Evolutionary conservation across 1,140 invertebrate species (phyloP), one percentile per base, ranked within the genome.

Genomic region (Conus ventricosus): DNA sequence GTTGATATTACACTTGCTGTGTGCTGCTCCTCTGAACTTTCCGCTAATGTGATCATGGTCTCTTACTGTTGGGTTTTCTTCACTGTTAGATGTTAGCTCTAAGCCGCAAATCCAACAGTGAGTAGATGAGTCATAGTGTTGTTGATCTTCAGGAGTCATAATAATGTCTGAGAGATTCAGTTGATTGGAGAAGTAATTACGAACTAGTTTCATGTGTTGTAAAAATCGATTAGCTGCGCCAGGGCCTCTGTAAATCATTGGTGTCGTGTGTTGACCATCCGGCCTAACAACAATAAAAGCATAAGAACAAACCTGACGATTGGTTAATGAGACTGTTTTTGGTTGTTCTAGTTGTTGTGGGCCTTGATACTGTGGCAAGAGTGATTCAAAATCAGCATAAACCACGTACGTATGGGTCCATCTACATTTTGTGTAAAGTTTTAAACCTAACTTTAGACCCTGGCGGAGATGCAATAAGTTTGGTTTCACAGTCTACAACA

Each of bases 21-120:
- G 83, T 23, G 67, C 91, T 23, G 91, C 88, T 1, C 89, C 90
- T 53, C 91, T 39, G 71, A 85, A 91, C 82, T 89, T 85, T 57
- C 60, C 60, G 60, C 60, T 63, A 20, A 63, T 63, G 60, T 63
- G 60, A 20, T 63, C 60, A 20, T 63, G 87, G 87, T 1, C 55
- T 88, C n/a, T 90, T 53, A 55, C 91, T 88, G 67, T 39, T 39
- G 55, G 75, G 67, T 91, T 88, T 25, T 91, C 88, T 57, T 80
- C 27, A 23, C 51, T 5, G 53, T 83, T 23, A 88, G 39, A 53
- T 76, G 53, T 76, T 87, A 5, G 8, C 84, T 10, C 39, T 39
- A 39, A 39, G 0, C 39, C 39, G 81, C 88, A 92, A 17, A 92
- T 85, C 60, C 83, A 80, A 71, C 90, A 91, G 13, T 88, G 5